Evolutionary conservation across 1,140 invertebrate genomes (phyloP), one percentile per base, ranked within the genome.

Genomic region (Acromyrmex echinatior): DNA sequence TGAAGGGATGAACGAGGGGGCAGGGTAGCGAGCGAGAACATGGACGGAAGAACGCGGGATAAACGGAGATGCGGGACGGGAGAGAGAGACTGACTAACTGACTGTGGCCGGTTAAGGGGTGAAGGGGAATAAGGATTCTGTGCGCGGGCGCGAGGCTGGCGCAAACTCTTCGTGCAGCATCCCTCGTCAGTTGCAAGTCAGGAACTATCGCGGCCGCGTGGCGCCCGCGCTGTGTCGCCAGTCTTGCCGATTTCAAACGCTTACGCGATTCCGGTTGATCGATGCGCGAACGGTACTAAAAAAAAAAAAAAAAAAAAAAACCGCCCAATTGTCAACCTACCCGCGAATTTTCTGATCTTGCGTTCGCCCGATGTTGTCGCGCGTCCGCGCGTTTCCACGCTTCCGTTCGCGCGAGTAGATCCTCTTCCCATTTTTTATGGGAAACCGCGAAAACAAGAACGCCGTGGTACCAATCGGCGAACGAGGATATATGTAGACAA

Each of bases 111-210:
- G 63, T 39, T 51, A 89, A 80, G 85, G 86, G 91, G 89, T 63
- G 88, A 71, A 82, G 86, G 86, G 87, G 87, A 87, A 73, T 86
- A 89, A 91, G 88, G 88, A 92, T 91, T 88, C 87, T 92, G 90
- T 94, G 95, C 94, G 94, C 94, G 93, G 91, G 92, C 93, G 93
- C 92, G 89, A 92, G 68, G 81, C 91, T 90, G 93, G 93, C 94
- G 94, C 93, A 94, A 95, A 94, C 93, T 94, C 94, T 95, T 91
- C 92, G 86, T 92, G 92, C 94, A 94, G 95, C 94, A 93, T 95
- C 93, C 91, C 90, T 92, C 92, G 91, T 94, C 94, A 95, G 94
- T 95, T 93, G 93, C 93, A 94, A 93, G 86, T 95, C 92, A 92
- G 94, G 91, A 93, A 94, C 94, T 93, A 94, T 93, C 92, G 93